Base-by-base conservation (phyloP, 2,797 vertebrate species). In the Linurgus olivaceus region DNA sequence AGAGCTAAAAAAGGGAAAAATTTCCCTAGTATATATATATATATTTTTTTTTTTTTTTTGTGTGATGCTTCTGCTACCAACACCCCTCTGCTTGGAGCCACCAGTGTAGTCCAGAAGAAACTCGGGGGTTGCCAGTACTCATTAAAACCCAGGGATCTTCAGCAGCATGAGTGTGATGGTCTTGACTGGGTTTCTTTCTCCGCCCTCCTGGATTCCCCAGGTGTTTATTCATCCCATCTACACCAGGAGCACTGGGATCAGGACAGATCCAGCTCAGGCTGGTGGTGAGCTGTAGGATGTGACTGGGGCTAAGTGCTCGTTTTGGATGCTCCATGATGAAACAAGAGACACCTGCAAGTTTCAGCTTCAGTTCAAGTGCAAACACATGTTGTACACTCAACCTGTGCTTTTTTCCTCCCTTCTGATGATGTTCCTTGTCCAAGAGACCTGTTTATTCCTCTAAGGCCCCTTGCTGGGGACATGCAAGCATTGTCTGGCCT, bases 221-320 rank as follows among this genome's bases (percentile, higher is more conserved):
- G 6, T 2, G 0, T 58, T 28, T 7, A 2, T 70, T 57, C 4
- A 33, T 25, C 2, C 14, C 9, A 1, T 7, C n/a, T 37, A 31
- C 8, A 7, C 50, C 55, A 48, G 21, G 29, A 81, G 29, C 28
- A 17, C 24, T 55, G 68, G 45, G 20, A 17, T 25, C 23, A 71
- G 25, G 61, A 51, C 24, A 70, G 29, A 40, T 9, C 87, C 58
- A 40, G 38, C 17, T 18, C 55, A 80, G 67, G 44, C 33, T 86
- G 14, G 1, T 5, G 48, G 23, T 28, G 58, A 88, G n/a, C 48
- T 70, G 24, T 13, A 25, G 52, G 15, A 17, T 33, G 15, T 51
- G 52, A 2, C 33, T 24, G 65, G 8, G 6, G 10, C n/a, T 75
- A 50, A 31, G n/a, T 29, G 20, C 10, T 55, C 31, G 4, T n/a